Evolutionary conservation across 2,113 vertebrate species (phyloP), one percentile per base, ranked within the genome.

Genomic region (Phyllopteryx taeniolatus): DNA sequence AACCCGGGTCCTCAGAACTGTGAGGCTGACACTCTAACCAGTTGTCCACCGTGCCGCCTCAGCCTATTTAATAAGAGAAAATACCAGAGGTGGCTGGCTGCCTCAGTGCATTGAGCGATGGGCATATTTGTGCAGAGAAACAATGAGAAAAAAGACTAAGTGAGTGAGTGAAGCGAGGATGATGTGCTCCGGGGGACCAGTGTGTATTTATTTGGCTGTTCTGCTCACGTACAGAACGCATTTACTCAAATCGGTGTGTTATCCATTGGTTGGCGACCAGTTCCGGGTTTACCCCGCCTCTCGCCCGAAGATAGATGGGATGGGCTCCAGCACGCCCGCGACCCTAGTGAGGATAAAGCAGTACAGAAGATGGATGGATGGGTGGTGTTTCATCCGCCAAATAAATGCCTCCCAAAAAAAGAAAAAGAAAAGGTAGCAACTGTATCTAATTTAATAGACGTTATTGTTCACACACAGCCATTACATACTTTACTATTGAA

Each of bases 121-220:
- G n/a, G 60, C 39, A 14, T 59, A 79, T 68, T 76, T 67, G n/a
- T 12, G 70, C 39, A 59, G 65, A 73, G 71, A 67, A 67, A 13
- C 39, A 73, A 67, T 17, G 51, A 72, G 74, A 73, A 73, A 70
- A 70, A 66, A 33, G 46, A 71, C 62, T 15, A 31, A 57, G 14
- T 44, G 69, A 68, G 75, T 47, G 68, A 66, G 57, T 68, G 69
- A 74, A 49, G 49, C 31, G 69, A 69, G 68, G 62, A 57, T 63
- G 73, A 85, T 75, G 80, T 86, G 75, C 87, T 88, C 79, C n/a
- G 47, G 68, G 88, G 81, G 86, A 81, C 49, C 67, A 59, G 86
- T 76, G 76, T 78, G 14, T 82, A 86, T 89, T 86, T 87, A 81
- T 86, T 85, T 85, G 54, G 71, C 56, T 47, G 49, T 65, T 86